Evolutionary conservation across 2,888 invertebrate genomes (phyloP).

Genomic region (Trissoscelio sp.): DNA sequence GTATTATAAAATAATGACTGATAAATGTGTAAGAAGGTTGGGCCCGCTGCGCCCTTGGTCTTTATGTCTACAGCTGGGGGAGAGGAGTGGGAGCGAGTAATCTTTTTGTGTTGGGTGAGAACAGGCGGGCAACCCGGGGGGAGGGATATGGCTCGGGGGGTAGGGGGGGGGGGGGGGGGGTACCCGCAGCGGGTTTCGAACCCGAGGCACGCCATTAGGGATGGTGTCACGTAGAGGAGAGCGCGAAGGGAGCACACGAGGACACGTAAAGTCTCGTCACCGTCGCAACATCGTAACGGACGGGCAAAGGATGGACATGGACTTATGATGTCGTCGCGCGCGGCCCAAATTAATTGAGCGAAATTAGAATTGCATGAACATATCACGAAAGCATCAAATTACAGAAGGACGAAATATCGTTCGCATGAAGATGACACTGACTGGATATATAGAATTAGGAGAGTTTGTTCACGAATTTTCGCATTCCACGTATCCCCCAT

Average conservation of each 20-base stretch:
- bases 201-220: constrained; percentile 72
- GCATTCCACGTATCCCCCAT: constrained; percentile 46
- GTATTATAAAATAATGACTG: no score
- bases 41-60: no score
- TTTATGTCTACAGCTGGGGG: no score
- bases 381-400: constrained; percentile 60
- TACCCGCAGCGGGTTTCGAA: constrained; percentile 60
- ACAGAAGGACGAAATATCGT: constrained; percentile 31
- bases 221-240: constrained; percentile 73
- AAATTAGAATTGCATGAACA: constrained; percentile 64
- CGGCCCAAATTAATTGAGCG: constrained; percentile 63
- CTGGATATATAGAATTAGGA: background rate
- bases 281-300: constrained; percentile 70
- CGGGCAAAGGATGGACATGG: constrained; percentile 67
- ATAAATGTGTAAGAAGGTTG: no score
- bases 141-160: no score
- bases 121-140: no score
- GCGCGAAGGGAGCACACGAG: constrained; percentile 68
- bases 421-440: constrained; percentile 12
- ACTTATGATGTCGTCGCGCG: constrained; percentile 64
- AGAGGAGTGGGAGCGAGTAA: no score
- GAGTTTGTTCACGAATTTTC: constrained; percentile 46
- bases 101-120: no score
- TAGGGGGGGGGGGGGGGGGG: background rate
- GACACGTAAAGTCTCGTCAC: constrained; percentile 72